Percentiles rank a stretch among this genome's conserved stretches.
Conservation (phyloP, 2,888 invertebrate genomes). For the Philhelius pedissequus region DNA sequence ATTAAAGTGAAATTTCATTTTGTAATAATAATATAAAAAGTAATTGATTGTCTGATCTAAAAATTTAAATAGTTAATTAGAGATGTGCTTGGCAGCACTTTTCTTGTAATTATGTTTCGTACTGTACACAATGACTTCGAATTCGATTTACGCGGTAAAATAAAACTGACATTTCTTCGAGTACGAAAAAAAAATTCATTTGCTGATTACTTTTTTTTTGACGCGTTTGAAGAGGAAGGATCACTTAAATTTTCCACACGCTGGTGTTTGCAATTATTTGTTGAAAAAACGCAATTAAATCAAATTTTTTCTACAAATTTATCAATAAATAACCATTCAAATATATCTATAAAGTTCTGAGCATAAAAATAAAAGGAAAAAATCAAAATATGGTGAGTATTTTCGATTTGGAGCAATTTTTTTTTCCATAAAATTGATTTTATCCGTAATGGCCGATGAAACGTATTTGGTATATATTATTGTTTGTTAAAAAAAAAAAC, state of each 20-base stretch:
- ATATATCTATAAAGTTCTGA: neutral
- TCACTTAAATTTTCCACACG: constrained; percentile 29
- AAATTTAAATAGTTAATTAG: no score
- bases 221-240: constrained; percentile 27
- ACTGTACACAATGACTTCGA: constrained; percentile 45
- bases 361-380: neutral
- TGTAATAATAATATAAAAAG: no score
- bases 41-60: no score
- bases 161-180: constrained; percentile 46
- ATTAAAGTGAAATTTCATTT: no score
- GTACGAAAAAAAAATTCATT: neutral
- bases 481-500: neutral
- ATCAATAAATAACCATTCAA: constrained; percentile 25
- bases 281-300: neutral
- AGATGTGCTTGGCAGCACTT: neutral
- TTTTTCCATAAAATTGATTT: neutral
- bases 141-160: neutral
- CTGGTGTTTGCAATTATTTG: constrained; percentile 31
- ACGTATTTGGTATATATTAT: neutral
- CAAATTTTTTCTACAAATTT: neutral
- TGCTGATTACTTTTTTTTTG: constrained; percentile 50
- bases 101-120: neutral
- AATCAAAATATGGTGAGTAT: constrained; percentile 45
- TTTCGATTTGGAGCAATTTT: neutral
- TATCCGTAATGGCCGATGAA: constrained; percentile 36